These are phyloP conservation scores for Daboia siamensis DNA, from an alignment of 2,113 vertebrate genomes.

Conservation along the genomic window DNA sequence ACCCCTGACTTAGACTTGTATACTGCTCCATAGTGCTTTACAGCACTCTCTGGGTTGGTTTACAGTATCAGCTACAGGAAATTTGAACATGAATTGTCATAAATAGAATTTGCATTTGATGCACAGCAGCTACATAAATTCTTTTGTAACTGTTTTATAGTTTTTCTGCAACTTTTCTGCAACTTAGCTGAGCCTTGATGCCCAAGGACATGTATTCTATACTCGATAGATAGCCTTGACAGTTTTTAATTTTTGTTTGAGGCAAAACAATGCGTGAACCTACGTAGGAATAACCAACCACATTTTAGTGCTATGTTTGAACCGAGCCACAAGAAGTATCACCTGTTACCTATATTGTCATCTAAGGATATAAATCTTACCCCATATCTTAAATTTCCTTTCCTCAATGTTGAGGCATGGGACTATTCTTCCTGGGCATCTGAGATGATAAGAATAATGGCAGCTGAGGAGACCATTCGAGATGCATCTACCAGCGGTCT, in stretches of 20 bases:
- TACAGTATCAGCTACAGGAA: neutral
- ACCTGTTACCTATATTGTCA: neutral
- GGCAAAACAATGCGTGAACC: neutral
- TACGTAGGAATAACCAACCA: neutral
- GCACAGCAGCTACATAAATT: neutral
- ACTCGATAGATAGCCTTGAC: neutral
- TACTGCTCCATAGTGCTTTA: no score
- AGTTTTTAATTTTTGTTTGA: neutral
- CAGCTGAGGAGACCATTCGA: conserved; percentile 72
- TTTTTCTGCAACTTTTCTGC: neutral
- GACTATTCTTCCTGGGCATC: conserved; percentile 81
- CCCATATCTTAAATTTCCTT: conserved; percentile 7
- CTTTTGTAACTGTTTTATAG: neutral
- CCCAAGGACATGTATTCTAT: neutral
- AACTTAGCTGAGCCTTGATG: neutral
- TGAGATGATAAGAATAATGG: conserved; percentile 72
- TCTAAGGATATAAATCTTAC: neutral
- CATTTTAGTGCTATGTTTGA: neutral
- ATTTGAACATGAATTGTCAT: neutral
- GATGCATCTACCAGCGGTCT: conserved; percentile 71
- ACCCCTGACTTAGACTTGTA: no score
- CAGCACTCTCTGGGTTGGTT: no score
- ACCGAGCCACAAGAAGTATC: neutral
- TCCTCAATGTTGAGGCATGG: conserved; percentile 59
- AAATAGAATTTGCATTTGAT: neutral